A percentile compares a stretch with the other conserved stretches of the same genome.
Evolutionary conservation across 2,888 invertebrate genomes (phyloP).

Genomic region (Lydus trimaculatus): DNA sequence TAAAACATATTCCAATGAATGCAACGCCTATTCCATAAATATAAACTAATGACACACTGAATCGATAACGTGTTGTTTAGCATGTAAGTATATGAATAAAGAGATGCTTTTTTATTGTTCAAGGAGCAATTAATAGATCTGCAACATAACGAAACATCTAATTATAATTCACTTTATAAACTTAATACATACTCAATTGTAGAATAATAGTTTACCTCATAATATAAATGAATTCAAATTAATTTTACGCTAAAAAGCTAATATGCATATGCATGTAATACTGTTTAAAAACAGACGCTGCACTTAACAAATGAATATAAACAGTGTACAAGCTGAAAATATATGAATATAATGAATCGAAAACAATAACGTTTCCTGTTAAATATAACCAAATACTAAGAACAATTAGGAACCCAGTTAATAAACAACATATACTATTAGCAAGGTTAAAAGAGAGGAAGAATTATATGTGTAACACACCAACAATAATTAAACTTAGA

Average conservation of each 20-base stretch:
- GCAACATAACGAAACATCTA: too few relatives aligned
- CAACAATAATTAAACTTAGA: too few relatives aligned
- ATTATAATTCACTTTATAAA: too few relatives aligned
- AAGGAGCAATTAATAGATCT: too few relatives aligned
- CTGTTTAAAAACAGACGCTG: slow-evolving; percentile 20
- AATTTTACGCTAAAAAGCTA: neutral
- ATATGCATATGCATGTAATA: neutral
- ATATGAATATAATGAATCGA: slow-evolving; percentile 27
- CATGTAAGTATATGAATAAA: too few relatives aligned
- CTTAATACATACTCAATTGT: too few relatives aligned
- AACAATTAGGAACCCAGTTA: neutral
- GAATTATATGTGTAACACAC: too few relatives aligned
- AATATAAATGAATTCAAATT: neutral
- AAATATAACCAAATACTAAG: neutral
- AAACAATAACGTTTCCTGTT: slow-evolving; percentile 25
- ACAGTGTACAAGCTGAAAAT: slow-evolving; percentile 24
- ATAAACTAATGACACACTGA: too few relatives aligned
- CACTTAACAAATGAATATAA: slow-evolving; percentile 26
- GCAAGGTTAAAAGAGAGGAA: neutral
- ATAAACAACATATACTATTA: neutral
- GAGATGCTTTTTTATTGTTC: too few relatives aligned
- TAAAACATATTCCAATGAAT: too few relatives aligned
- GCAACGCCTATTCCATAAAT: too few relatives aligned
- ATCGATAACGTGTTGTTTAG: too few relatives aligned
- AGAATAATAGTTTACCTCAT: neutral